Evolutionary conservation across 1,140 invertebrate species (phyloP).

Genomic region (Lepidurus packardi): DNA sequence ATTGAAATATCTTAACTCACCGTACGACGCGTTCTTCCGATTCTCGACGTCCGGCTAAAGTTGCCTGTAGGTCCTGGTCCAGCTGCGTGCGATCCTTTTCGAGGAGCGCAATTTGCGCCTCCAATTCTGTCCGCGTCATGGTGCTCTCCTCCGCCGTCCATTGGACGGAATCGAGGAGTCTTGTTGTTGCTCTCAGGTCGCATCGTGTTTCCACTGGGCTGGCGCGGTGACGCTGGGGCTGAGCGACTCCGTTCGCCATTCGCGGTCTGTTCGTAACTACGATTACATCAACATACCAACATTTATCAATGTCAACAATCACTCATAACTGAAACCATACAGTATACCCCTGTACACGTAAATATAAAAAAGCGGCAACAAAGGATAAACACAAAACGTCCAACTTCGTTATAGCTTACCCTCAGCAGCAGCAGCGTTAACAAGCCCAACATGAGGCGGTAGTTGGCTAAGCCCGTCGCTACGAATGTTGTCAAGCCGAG

Average conservation of each 20-base stretch:
- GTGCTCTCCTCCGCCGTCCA: background rate
- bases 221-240: background rate
- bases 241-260: slow-evolving; percentile 6
- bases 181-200: background rate
- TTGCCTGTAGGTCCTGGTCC: slow-evolving; percentile 7
- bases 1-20: background rate
- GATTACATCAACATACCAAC: background rate
- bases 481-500: background rate
- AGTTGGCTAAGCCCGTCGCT: background rate
- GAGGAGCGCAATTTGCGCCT: slow-evolving; percentile 13
- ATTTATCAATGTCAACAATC: background rate
- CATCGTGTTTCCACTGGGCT: background rate
- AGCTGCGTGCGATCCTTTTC: slow-evolving; percentile 1
- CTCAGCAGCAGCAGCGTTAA: background rate
- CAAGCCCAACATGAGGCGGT: background rate
- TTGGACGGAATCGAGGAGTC: background rate
- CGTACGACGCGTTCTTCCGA: slow-evolving; percentile 13
- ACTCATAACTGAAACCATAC: background rate
- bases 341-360: too few relatives aligned
- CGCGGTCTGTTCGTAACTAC: background rate
- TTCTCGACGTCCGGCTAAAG: background rate
- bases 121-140: slow-evolving; percentile 1
- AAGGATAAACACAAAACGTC: too few relatives aligned
- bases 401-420: background rate
- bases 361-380: too few relatives aligned